Base-by-base conservation (phyloP, 2,113 vertebrate genomes). In the Cyanoderma ruficeps region DNA sequence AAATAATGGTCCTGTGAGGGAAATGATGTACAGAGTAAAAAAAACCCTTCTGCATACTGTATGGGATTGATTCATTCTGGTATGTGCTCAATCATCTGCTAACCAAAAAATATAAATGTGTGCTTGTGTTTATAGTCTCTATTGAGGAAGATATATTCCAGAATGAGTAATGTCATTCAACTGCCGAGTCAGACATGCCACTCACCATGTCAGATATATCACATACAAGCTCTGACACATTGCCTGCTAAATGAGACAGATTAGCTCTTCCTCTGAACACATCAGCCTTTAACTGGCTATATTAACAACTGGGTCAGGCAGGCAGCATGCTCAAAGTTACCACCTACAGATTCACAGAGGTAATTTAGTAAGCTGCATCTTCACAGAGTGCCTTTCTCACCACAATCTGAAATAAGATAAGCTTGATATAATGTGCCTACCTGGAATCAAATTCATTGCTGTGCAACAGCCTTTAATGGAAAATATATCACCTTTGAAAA, bases 151-250 rank as follows among this genome's bases (percentile, higher is more conserved):
- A 68, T 77, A 30, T n/a, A 94, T 77, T 71, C 52, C n/a, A 82
- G 60, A 82, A 78, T 59, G 59, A 94, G 57, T 81, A 81, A 94
- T 13, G 4, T 27, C 89, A 76, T 39, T 89, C 89, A 65, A 27
- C 52, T 86, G 64, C 91, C 33, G 33, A 92, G 89, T 92, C 92
- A 87, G 82, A 61, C 63, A 55, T 71, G 72, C 41, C 75, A 80
- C 78, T 82, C 85, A 94, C 31, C 85, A 21, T 39, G n/a, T 72
- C 75, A 91, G 52, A 94, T 87, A 35, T 41, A 94, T 77, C 83
- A 61, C 77, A 93, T 41, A 80, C 52, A 87, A 67, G 83, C 79
- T 92, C 88, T 93, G 82, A 90, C n/a, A 49, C 59, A 31, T 6
- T 84, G 63, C 77, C 68, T 82, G 27, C 49, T 94, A 74, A 90